phyloP scores from a whole-genome alignment of 2,888 invertebrate genomes.

The Tethea ocularis region DNA sequence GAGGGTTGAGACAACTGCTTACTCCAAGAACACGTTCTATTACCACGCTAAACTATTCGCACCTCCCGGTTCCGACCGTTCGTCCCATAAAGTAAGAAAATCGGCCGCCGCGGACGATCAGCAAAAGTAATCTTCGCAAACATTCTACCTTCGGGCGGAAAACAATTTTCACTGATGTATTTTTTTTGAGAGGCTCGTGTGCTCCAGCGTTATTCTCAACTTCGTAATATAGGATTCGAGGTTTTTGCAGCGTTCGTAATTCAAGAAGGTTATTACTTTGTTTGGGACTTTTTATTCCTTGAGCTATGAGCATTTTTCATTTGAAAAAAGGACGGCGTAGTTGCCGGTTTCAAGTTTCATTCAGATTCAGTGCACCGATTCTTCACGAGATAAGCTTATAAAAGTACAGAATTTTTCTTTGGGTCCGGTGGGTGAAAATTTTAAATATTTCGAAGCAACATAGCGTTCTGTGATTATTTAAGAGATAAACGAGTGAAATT shows the following conservation, averaged over 20 bases:
- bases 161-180: constrained; percentile 68
- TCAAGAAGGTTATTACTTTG: constrained; percentile 19
- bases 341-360: not conserved
- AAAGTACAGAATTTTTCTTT: constrained; percentile 29
- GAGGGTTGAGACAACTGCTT: constrained; percentile 13
- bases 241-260: constrained; percentile 31
- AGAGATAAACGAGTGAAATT: constrained; percentile 1
- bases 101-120: constrained; percentile 60
- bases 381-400: constrained; percentile 37
- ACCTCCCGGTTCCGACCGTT: constrained; percentile 50
- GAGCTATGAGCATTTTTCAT: not conserved
- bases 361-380: constrained; percentile 30
- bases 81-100: constrained; percentile 59
- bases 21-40: constrained; percentile 32
- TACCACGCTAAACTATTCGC: constrained; percentile 47
- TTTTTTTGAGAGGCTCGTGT: constrained; percentile 52
- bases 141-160: constrained; percentile 61
- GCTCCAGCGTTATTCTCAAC: constrained; percentile 32
- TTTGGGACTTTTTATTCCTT: constrained; percentile 3
- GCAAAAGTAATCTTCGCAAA: constrained; percentile 65
- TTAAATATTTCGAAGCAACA: not conserved
- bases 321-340: not conserved
- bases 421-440: constrained; percentile 9
- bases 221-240: constrained; percentile 31
- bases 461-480: not conserved